These are phyloP conservation scores for Aricia agestis DNA, from an alignment of 1,140 invertebrate genomes.

Conservation along the genomic window DNA sequence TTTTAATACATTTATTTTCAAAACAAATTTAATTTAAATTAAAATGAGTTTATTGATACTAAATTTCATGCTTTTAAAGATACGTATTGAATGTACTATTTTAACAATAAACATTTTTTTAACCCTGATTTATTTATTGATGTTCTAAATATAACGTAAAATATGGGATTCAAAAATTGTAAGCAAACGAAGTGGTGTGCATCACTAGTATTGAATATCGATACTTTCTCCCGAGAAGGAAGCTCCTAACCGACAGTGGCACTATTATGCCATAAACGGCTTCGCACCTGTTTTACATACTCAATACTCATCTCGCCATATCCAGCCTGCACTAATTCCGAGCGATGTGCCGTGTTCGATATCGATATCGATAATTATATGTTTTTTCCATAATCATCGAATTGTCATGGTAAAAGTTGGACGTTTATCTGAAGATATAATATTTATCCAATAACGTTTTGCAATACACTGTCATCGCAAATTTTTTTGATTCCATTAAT, in stretches of 20 bases:
- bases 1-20: too few species aligned
- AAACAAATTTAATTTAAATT: too few species aligned
- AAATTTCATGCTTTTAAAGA: too few species aligned
- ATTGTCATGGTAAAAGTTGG: too few species aligned
- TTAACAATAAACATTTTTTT: too few species aligned
- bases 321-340: conserved; percentile 52
- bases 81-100: too few species aligned
- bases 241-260: conserved; percentile 32
- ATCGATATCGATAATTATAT: neutral
- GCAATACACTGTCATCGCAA: too few species aligned
- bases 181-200: conserved; percentile 19
- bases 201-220: neutral
- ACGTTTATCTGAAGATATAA: too few species aligned
- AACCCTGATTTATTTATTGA: too few species aligned
- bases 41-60: too few species aligned
- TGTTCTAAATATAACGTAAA: too few species aligned
- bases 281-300: conserved; percentile 63
- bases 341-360: conserved; percentile 22
- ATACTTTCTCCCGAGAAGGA: conserved; percentile 55
- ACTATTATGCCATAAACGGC: conserved; percentile 54
- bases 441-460: neutral
- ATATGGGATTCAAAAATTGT: conserved; percentile 23
- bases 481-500: neutral
- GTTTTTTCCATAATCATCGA: too few species aligned
- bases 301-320: conserved; percentile 63